These are phyloP conservation scores for Prorops nasuta DNA, from an alignment of 1,140 invertebrate species.

Conservation along the genomic window DNA sequence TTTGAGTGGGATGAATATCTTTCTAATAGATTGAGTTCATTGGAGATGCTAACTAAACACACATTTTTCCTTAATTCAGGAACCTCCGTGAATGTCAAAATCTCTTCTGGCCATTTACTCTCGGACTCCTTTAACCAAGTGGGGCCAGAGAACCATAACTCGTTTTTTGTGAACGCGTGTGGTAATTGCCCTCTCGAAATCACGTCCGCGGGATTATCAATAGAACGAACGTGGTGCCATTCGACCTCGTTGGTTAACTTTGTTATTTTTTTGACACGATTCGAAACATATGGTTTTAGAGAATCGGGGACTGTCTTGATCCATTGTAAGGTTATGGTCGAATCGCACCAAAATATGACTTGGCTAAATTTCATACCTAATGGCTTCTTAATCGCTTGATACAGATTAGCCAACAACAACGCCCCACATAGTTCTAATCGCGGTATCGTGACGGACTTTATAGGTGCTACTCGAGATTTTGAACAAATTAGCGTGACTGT, in stretches of 20 bases:
- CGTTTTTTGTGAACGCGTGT: background rate
- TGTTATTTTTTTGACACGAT: background rate
- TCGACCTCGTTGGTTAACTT: background rate
- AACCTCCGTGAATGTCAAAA: background rate
- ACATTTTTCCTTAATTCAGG: background rate
- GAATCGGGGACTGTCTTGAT: background rate
- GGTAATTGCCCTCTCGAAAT: background rate
- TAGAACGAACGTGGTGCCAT: background rate
- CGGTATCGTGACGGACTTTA: conserved; percentile 31
- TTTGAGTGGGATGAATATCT: background rate
- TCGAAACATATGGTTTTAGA: background rate
- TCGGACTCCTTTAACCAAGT: background rate
- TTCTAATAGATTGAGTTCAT: background rate
- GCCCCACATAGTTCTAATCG: conserved; percentile 23
- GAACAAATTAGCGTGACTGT: conserved; percentile 6
- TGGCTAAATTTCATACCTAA: background rate
- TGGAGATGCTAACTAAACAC: background rate
- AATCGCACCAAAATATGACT: conserved; percentile 20
- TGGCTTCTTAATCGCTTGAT: background rate
- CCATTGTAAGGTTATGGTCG: conserved; percentile 20
- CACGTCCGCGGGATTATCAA: background rate
- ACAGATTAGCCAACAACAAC: conserved; percentile 14
- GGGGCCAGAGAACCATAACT: background rate
- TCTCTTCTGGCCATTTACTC: background rate
- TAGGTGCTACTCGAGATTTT: conserved; percentile 31